Conservation (phyloP, 2,797 vertebrate genomes). For the Xerus rutilus region DNA sequence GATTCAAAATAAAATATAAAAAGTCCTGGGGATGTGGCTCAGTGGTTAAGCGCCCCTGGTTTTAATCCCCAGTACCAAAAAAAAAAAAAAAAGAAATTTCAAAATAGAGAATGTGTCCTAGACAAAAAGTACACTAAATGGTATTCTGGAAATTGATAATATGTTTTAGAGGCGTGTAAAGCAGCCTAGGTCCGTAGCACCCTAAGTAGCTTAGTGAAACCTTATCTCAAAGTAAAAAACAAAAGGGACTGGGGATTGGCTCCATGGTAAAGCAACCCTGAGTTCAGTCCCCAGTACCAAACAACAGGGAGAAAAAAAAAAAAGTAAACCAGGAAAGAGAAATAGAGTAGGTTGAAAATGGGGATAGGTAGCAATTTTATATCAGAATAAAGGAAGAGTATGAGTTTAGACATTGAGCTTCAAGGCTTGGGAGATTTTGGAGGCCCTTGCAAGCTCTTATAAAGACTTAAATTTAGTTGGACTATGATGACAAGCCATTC, state of each 20-base stretch:
- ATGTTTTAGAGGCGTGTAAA: slow-evolving; percentile 28
- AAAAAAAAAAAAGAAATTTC: background rate
- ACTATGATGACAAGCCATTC: background rate
- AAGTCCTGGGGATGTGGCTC: too few species aligned
- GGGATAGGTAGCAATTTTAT: background rate
- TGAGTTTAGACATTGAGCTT: background rate
- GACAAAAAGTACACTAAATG: background rate
- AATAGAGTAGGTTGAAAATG: background rate
- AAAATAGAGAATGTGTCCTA: background rate
- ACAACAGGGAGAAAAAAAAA: background rate
- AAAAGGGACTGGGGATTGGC: too few species aligned
- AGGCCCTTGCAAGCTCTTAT: background rate
- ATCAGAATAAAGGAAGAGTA: background rate
- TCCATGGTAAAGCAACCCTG: too few species aligned
- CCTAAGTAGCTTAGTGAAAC: too few species aligned
- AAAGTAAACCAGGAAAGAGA: slow-evolving; percentile 31
- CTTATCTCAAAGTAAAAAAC: too few species aligned
- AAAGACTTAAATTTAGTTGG: background rate
- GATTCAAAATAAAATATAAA: too few species aligned
- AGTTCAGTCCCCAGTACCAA: too few species aligned
- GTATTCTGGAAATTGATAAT: background rate
- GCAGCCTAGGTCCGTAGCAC: background rate
- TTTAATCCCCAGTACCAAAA: background rate
- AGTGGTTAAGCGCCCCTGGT: too few species aligned
- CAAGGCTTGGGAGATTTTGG: background rate